Evolutionary conservation across 2,797 vertebrate species (phyloP).

Genomic region (Dicrostonyx torquatus): DNA sequence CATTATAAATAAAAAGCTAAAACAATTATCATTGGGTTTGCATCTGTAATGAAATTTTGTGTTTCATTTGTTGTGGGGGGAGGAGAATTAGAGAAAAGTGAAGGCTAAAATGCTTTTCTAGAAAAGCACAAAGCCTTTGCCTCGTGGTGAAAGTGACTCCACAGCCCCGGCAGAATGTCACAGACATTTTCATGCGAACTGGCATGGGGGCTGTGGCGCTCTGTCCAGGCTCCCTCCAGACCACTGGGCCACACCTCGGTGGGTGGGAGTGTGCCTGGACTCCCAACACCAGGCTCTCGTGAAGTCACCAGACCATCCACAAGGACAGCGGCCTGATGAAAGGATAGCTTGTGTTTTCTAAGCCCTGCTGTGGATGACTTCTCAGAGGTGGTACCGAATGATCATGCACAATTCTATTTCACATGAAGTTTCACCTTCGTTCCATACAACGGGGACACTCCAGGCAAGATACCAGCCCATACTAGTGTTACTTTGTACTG

Average conservation of each 20-base stretch:
- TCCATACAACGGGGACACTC: slow-evolving; percentile 5
- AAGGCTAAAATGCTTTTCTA: slow-evolving; percentile 76
- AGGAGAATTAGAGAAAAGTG: slow-evolving; percentile 65
- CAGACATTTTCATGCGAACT: background rate
- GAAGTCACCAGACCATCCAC: slow-evolving; percentile 10
- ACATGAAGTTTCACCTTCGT: slow-evolving; percentile 54
- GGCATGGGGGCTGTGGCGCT: background rate
- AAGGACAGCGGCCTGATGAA: background rate
- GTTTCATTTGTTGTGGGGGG: background rate
- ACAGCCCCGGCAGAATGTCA: background rate
- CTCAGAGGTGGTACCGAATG: slow-evolving; percentile 24
- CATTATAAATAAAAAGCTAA: slow-evolving; percentile 80
- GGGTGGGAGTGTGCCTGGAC: too few species aligned
- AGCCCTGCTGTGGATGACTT: background rate
- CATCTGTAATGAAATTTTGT: slow-evolving; percentile 80
- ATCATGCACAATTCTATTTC: background rate
- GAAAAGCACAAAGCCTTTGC: slow-evolving; percentile 10
- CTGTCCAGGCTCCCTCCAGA: too few species aligned
- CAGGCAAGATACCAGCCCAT: slow-evolving; percentile 12
- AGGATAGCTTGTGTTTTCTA: slow-evolving; percentile 2
- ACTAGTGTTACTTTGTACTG: background rate
- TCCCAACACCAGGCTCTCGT: too few species aligned
- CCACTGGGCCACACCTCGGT: too few species aligned
- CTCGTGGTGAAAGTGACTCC: slow-evolving; percentile 9
- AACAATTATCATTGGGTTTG: slow-evolving; percentile 79